These are phyloP conservation scores for Caenorhabditis latens DNA, from an alignment of 1,140 invertebrate species.

Conservation along the genomic window DNA sequence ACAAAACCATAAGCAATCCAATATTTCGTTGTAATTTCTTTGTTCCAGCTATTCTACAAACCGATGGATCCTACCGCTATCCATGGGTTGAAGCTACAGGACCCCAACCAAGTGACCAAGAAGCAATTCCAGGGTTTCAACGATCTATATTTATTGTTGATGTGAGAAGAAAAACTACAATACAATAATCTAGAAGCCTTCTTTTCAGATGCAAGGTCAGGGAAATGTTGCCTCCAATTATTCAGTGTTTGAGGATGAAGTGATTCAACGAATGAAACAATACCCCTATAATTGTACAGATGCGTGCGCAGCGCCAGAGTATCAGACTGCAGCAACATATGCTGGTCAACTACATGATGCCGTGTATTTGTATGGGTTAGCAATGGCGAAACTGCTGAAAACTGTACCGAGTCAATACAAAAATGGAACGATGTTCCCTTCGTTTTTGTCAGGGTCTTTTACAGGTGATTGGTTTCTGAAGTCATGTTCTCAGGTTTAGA, in stretches of 20 bases:
- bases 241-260: constrained; percentile 3
- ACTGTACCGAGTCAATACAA: constrained; percentile 15
- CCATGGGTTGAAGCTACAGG: constrained; percentile 1
- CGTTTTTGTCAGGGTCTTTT: neutral
- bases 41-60: constrained; percentile 1
- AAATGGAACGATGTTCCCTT: constrained; percentile 38
- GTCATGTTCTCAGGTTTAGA: no score
- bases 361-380: constrained; percentile 6
- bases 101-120: constrained; percentile 24
- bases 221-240: constrained; percentile 30
- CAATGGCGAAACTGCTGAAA: neutral
- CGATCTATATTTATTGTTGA: constrained; percentile 40
- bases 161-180: neutral
- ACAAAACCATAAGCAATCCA: no score
- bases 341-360: constrained; percentile 42
- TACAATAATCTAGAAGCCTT: neutral
- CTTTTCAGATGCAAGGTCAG: constrained; percentile 41
- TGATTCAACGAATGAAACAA: constrained; percentile 42
- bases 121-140: constrained; percentile 34
- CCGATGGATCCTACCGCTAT: neutral
- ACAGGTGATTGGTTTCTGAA: neutral
- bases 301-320: neutral
- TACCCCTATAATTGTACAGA: constrained; percentile 31
- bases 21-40: no score
- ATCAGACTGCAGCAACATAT: constrained; percentile 36